Base-by-base conservation (phyloP, 2,797 vertebrate species). In the Phalloptychus januarius region DNA sequence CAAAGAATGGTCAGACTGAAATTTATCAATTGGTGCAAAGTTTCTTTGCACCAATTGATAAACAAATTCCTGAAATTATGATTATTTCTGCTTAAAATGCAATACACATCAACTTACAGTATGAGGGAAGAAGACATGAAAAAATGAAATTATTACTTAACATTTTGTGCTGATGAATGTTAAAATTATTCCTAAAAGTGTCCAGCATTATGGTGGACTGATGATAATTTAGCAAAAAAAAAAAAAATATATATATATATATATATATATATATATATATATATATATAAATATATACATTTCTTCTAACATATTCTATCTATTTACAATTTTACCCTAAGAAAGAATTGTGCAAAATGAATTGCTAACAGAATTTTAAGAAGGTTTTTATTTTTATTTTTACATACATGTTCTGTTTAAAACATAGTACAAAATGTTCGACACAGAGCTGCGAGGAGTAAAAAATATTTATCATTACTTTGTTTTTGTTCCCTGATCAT, bases 401-500 rank as follows among this genome's bases (percentile, higher is more conserved):
- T 8, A 42, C 38, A 25, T 12, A 0, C 65, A 42, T 23, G 11
- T 40, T 42, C 38, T 42, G 65, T 42, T 67, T 20, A 42, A 69
- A 40, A 63, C 16, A 1, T 25, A 10, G 23, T 12, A 67, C 63
- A 67, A 38, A 40, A 40, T 67, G 36, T 23, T 7, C 38, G 38
- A 1, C 33, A 54, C 7, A 4, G 3, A 25, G 36, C 8, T 67
- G 8, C 20, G 5, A 20, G 20, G 23, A 40, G 25, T 31, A 77
- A 23, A 11, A 6, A 38, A 3, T 25, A 58, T 45, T 50, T 1
- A 38, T 10, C n/a, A 73, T 46, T 5, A 0, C 71, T 33, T 74
- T 71, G 12, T 80, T 65, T 69, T n/a, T 84, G 5, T 89, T 79
- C 63, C 25, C 73, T 86, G 18, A 25, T 44, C 50, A 2, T 50